Percentiles rank a stretch among this genome's conserved stretches.
These are phyloP conservation scores for Oreocharis arfaki DNA, from an alignment of 2,113 vertebrate species.

Conservation along the genomic window DNA sequence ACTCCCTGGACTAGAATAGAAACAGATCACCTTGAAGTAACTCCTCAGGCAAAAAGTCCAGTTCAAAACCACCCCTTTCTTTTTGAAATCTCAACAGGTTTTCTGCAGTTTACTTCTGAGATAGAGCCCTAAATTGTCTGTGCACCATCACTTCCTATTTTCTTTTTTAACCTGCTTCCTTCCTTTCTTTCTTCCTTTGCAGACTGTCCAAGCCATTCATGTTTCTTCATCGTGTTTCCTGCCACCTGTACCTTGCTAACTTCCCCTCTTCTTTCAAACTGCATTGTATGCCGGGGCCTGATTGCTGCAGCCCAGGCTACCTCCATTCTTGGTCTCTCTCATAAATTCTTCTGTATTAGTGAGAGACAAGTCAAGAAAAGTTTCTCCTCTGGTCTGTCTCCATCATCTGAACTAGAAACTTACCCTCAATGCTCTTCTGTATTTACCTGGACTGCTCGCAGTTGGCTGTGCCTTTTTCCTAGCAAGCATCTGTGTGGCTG, in stretches of 20 bases:
- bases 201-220: background rate
- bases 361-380: background rate
- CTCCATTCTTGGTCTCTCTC: background rate
- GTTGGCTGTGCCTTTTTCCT: background rate
- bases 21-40: background rate
- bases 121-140: background rate
- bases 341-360: background rate
- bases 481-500: background rate
- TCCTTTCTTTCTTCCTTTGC: background rate
- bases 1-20: background rate
- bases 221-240: background rate
- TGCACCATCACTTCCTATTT: background rate
- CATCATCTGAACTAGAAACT: background rate
- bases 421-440: background rate
- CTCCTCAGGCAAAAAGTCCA: background rate
- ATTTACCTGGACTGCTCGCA: background rate
- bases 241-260: background rate
- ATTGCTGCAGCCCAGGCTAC: background rate
- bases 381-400: background rate
- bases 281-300: background rate
- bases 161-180: background rate
- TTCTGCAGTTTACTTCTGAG: background rate
- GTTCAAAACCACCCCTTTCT: background rate
- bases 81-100: background rate
- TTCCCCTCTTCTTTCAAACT: background rate